Percentiles rank a stretch among this genome's conserved stretches.
These are phyloP conservation scores for Naja naja DNA, from an alignment of 2,113 vertebrate species.

Conservation along the genomic window DNA sequence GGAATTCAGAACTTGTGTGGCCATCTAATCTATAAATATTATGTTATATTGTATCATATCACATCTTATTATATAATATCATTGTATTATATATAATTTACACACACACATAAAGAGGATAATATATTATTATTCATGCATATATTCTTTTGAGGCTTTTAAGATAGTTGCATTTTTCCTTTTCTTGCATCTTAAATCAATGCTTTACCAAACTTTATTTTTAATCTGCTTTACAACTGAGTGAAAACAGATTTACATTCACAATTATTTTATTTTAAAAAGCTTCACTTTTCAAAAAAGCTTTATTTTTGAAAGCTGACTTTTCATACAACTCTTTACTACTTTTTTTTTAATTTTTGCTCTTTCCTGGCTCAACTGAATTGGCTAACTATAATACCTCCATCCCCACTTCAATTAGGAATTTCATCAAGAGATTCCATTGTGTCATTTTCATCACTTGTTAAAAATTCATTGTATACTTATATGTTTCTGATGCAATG, in stretches of 20 bases:
- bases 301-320: background rate
- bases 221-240: background rate
- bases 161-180: background rate
- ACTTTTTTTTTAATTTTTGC: background rate
- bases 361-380: background rate
- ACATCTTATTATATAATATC: too few species aligned
- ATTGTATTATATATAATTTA: too few species aligned
- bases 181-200: background rate
- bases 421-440: background rate
- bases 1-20: background rate
- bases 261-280: background rate
- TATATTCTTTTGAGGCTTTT: background rate
- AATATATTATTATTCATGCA: too few species aligned
- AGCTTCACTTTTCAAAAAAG: background rate
- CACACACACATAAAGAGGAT: too few species aligned
- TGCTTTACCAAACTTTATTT: background rate
- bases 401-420: background rate
- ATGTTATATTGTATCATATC: too few species aligned
- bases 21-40: background rate
- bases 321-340: background rate
- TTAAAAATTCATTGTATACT: background rate
- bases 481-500: background rate
- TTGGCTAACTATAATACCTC: background rate
- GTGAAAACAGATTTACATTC: background rate
- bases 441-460: background rate